phyloP scores from a whole-genome alignment of 2,113 vertebrate species.

The Xenopus laevis region DNA sequence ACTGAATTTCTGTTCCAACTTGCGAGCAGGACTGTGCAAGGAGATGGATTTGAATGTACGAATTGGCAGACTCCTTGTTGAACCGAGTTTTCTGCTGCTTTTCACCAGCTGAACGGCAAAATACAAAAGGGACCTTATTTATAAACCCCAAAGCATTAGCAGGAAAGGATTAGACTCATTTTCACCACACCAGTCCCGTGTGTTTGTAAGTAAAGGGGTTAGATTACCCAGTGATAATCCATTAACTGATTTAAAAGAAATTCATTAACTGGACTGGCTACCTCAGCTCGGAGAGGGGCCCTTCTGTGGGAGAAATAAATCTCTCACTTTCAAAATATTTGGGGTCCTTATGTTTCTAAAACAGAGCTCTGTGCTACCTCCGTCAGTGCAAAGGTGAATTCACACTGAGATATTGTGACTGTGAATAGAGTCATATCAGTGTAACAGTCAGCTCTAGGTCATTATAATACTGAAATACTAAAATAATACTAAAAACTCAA shows the following conservation, averaged over 20 bases:
- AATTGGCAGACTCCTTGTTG: conserved; percentile 13
- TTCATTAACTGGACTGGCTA: conserved; percentile 29
- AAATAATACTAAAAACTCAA: too few relatives aligned
- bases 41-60: conserved; percentile 1
- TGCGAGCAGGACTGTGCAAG: conserved; percentile 30
- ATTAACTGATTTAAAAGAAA: conserved; percentile 12
- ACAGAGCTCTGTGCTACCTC: conserved; percentile 4
- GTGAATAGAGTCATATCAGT: too few relatives aligned
- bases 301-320: conserved; percentile 1
- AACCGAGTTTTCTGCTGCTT: conserved; percentile 6
- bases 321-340: conserved; percentile 28
- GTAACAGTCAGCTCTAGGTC: too few relatives aligned
- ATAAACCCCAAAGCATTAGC: neutral
- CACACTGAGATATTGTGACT: too few relatives aligned
- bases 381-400: neutral
- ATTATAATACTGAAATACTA: too few relatives aligned
- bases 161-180: conserved; percentile 16
- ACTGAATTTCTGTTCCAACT: conserved; percentile 24
- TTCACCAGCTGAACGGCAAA: conserved; percentile 25
- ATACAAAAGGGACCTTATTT: conserved; percentile 23
- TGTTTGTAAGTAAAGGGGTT: neutral
- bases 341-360: conserved; percentile 16
- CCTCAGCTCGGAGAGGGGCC: neutral
- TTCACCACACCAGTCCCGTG: neutral
- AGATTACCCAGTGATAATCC: neutral